These are phyloP conservation scores for Dryas iulia DNA, from an alignment of 1,140 invertebrate genomes.

Conservation along the genomic window DNA sequence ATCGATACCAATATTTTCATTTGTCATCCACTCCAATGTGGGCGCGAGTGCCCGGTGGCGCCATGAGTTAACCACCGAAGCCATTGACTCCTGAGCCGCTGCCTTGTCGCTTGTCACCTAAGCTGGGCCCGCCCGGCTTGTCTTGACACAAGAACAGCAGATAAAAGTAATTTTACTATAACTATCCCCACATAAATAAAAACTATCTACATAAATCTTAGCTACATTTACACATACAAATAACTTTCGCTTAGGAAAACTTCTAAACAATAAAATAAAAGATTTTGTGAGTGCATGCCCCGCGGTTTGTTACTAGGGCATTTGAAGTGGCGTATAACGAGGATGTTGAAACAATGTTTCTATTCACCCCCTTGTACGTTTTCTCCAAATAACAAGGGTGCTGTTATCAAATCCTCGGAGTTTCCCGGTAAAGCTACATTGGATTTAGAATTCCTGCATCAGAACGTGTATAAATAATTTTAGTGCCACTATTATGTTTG, in stretches of 20 bases:
- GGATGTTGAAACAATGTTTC: constrained; percentile 53
- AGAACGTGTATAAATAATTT: background rate
- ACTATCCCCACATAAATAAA: no score
- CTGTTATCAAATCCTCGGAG: constrained; percentile 67
- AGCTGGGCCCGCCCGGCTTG: no score
- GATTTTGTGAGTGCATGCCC: constrained; percentile 27
- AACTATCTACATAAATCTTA: background rate
- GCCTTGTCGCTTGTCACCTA: no score
- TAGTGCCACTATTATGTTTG: no score
- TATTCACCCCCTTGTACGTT: constrained; percentile 55
- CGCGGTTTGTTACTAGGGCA: constrained; percentile 44
- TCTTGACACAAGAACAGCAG: no score
- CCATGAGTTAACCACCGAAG: no score
- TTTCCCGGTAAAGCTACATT: background rate
- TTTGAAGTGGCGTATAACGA: constrained; percentile 43
- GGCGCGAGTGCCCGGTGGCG: no score
- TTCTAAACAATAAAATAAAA: constrained; percentile 16
- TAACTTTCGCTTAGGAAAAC: background rate
- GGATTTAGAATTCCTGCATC: background rate
- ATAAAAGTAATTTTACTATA: no score
- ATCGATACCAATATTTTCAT: no score
- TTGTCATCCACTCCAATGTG: no score
- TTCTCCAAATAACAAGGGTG: constrained; percentile 70
- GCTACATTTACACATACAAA: background rate
- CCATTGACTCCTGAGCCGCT: no score